Evolutionary conservation across 2,888 invertebrate species (phyloP), one percentile per base, ranked within the genome.

Genomic region (Augochlorella aurata): DNA sequence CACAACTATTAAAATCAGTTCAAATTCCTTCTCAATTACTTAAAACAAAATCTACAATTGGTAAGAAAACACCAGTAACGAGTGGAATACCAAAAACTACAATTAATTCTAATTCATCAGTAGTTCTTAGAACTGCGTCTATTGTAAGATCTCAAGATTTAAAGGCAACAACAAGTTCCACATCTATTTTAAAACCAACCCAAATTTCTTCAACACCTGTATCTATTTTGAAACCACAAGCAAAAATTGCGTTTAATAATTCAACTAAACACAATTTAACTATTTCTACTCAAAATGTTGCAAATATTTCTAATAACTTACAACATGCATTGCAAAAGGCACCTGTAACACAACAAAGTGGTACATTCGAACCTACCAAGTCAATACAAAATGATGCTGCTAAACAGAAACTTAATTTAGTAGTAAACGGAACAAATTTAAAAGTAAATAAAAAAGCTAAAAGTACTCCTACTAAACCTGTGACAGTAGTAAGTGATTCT

Each of bases 191-290:
- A n/a, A 85, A 88, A 71, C 83, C 88, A 18, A 85, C 86, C 0
- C 88, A 90, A 63, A 77, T 82, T 47, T 80, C 87, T 8, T 90
- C 88, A 16, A 86, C 88, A 4, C 90, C 92, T 8, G 84, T 93
- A 67, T 93, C 93, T n/a, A 91, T 93, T 18, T 84, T 93, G 8
- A 93, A 93, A 75, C 92, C 92, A 29, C 92, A 92, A 75, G 74
- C 89, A 9, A 91, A 90, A 81, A 79, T 87, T 14, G 80, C 85
- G 16, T 71, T 88, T 54, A 84, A 80, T 14, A 88, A 84, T 66
- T 67, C 86, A 3, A 82, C 77, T 38, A 89, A 85, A 63, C 89
- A 87, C 21, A 89, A 81, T 78, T 44, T 85, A 44, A 58, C 84
- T 16, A 69, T 86, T n/a, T 83, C 86, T 45, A 49, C 82, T n/a